phyloP scores from a whole-genome alignment of 2,113 vertebrate species.

The Motacilla tschutschensis region DNA sequence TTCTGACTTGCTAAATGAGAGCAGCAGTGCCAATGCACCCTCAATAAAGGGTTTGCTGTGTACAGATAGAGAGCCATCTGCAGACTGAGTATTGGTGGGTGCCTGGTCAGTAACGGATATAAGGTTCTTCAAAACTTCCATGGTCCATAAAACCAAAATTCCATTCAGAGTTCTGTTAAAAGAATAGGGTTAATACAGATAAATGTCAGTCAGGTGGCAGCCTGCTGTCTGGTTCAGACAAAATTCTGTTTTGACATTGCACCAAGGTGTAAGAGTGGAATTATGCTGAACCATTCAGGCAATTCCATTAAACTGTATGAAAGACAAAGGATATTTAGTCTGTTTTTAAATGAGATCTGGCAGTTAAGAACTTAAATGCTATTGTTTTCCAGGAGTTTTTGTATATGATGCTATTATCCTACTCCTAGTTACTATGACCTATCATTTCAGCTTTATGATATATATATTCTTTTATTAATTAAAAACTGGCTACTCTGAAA shows the following conservation, averaged over 20 bases:
- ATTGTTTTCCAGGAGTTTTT: background rate
- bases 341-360: background rate
- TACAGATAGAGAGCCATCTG: background rate
- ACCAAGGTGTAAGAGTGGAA: background rate
- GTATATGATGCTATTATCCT: background rate
- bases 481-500: background rate
- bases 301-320: background rate
- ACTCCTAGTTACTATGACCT: background rate
- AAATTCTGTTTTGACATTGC: background rate
- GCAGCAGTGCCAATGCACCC: background rate
- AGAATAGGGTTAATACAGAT: background rate
- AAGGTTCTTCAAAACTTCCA: background rate
- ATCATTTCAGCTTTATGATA: background rate
- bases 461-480: background rate
- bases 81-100: background rate
- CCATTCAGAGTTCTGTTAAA: background rate
- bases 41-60: background rate
- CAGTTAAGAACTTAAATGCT: background rate
- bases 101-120: background rate
- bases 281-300: rapidly evolving
- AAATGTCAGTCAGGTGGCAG: background rate
- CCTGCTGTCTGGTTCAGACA: background rate
- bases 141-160: background rate
- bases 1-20: background rate
- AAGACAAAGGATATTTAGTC: background rate